These are phyloP conservation scores for Clarias fuscus DNA, from an alignment of 2,797 vertebrate genomes.

Conservation along the genomic window DNA sequence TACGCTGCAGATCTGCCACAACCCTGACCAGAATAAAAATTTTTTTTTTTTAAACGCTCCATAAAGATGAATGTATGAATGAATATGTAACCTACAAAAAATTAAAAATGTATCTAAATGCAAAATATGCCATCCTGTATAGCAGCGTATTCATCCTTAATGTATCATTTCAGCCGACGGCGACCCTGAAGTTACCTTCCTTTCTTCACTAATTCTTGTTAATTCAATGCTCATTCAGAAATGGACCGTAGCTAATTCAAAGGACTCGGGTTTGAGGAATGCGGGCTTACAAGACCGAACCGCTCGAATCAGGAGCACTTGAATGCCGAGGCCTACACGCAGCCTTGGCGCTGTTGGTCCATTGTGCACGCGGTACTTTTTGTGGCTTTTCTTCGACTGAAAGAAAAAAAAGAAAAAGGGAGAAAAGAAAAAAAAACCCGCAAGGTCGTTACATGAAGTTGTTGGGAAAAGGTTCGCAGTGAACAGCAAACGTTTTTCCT, in stretches of 20 bases:
- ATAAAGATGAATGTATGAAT: not conserved
- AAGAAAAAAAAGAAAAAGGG: conserved; percentile 10
- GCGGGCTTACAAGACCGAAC: not conserved
- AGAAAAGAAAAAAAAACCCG: not conserved
- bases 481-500: not conserved
- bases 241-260: not conserved
- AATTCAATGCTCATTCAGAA: conserved; percentile 6
- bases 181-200: conserved; percentile 10
- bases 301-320: conserved; percentile 19
- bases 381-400: not conserved
- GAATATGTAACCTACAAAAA: not conserved
- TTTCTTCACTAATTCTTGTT: conserved; percentile 13
- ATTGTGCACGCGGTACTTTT: not conserved
- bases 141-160: not conserved
- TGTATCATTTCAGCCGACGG: not conserved
- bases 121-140: not conserved
- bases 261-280: not conserved
- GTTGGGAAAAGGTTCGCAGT: not conserved
- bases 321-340: conserved; percentile 24
- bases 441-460: conserved; percentile 28
- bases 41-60: too few species aligned
- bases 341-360: conserved; percentile 20
- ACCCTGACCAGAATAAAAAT: not conserved
- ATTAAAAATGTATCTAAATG: not conserved
- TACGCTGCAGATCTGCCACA: not conserved